Evolutionary conservation across 2,888 invertebrate genomes (phyloP).

Genomic region (Lasius fuliginosus): DNA sequence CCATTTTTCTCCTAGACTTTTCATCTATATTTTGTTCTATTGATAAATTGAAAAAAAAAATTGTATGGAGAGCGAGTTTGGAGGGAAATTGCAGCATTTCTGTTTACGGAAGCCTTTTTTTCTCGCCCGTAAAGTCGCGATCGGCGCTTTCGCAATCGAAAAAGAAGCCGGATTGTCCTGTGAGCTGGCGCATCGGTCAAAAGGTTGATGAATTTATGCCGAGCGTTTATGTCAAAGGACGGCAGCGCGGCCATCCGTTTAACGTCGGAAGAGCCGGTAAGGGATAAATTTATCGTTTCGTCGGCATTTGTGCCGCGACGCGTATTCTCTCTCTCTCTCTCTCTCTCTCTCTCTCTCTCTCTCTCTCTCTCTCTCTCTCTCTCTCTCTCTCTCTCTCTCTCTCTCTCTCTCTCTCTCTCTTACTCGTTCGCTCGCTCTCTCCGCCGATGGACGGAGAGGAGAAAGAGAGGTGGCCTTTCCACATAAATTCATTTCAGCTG

Average conservation of each 20-base stretch:
- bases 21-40: not conserved
- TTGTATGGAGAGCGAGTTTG: not conserved
- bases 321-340: conserved; percentile 16
- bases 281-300: conserved; percentile 84
- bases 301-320: conserved; percentile 71
- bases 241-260: conserved; percentile 82
- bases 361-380: conserved; percentile 4
- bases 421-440: not conserved
- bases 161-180: conserved; percentile 65
- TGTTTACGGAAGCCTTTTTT: not conserved
- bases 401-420: conserved; percentile 14
- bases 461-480: conserved; percentile 74
- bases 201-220: conserved; percentile 82
- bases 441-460: conserved; percentile 27
- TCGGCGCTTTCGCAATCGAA: conserved; percentile 65
- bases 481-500: conserved; percentile 83
- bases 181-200: conserved; percentile 65
- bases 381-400: conserved; percentile 18
- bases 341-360: conserved; percentile 15
- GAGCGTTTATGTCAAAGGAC: conserved; percentile 82
- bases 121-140: not conserved
- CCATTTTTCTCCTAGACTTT: not conserved
- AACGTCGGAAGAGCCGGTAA: conserved; percentile 78
- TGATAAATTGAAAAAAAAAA: not conserved
- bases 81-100: not conserved